phyloP scores from a whole-genome alignment of 1,140 invertebrate genomes.

The Triops cancriformis region DNA sequence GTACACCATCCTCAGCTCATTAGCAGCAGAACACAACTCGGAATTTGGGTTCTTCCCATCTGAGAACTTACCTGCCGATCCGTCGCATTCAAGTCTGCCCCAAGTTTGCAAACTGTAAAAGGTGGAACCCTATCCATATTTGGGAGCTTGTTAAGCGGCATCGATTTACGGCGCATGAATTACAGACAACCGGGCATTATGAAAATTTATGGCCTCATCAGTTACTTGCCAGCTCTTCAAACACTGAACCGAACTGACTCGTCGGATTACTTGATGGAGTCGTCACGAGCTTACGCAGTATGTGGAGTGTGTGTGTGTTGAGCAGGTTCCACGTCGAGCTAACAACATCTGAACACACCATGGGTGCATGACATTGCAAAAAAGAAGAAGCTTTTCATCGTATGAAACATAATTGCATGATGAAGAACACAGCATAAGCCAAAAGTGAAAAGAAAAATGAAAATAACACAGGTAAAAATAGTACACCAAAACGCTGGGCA shows the following conservation, averaged over 20 bases:
- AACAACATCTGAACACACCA: neutral
- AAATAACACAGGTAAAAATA: no score
- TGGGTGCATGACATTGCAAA: constrained; percentile 2
- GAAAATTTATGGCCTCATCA: neutral
- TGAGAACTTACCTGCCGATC: no score
- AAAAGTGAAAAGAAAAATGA: no score
- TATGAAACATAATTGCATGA: no score
- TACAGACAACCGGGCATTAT: neutral
- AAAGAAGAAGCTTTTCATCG: neutral
- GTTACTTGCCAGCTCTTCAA: neutral
- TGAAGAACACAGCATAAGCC: no score
- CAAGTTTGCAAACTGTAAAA: neutral
- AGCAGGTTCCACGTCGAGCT: neutral
- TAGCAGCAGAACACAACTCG: no score
- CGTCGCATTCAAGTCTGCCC: neutral
- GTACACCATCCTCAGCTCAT: neutral
- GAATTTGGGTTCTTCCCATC: no score
- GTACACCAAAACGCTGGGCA: no score
- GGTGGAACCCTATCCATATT: neutral
- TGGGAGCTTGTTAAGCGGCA: neutral
- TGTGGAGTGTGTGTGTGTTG: neutral
- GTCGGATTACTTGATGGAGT: neutral
- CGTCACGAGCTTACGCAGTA: neutral
- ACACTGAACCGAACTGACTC: neutral
- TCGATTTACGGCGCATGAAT: neutral